Evolutionary conservation across 2,888 invertebrate genomes (phyloP), one percentile per base, ranked within the genome.

Genomic region (Hecatera dysodea): DNA sequence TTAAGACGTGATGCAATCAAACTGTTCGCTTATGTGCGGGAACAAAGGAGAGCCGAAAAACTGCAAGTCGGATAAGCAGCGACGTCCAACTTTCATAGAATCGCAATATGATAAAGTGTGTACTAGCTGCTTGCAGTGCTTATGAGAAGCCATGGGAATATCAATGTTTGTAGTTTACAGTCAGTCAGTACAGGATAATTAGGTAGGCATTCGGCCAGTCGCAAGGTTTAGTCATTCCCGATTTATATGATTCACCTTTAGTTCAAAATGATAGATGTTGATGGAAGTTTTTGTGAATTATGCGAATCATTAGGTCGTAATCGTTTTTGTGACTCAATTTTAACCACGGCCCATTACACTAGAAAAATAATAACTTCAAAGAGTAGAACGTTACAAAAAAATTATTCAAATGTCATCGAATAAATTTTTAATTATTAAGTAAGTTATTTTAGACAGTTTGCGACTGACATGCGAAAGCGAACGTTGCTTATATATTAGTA

Each of bases 1-100:
- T 92, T 83, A 87, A 78, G 67, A 70, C 59, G 75, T 87, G 81
- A 82, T 71, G 86, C 79, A 87, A 87, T 84, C 80, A 72, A 86
- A 71, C 67, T 64, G 75, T 80, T 81, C 76, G 85, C 65, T 81
- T 77, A 81, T 72, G 66, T 72, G 78, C 68, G 53, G 60, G 78
- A 85, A 87, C 86, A 87, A 87, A 87, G 68, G 80, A 60, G 67
- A 71, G 59, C 59, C 61, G 71, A 87, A 87, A 84, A 87, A 84
- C 81, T 64, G 81, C 65, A 70, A 72, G 71, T 80, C 59, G 63
- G 63, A 78, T 84, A 81, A 80, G 68, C 67, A 78, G 48, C 52
- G 50, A 75, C 67, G 57, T 46, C 42, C 50, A 67, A 72, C 68
- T 80, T 78, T 81, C 67, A 72, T 77, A 80, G 62, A 80, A 65